These are phyloP conservation scores for Bombus terrestris DNA, from an alignment of 1,140 invertebrate genomes.

Conservation along the genomic window DNA sequence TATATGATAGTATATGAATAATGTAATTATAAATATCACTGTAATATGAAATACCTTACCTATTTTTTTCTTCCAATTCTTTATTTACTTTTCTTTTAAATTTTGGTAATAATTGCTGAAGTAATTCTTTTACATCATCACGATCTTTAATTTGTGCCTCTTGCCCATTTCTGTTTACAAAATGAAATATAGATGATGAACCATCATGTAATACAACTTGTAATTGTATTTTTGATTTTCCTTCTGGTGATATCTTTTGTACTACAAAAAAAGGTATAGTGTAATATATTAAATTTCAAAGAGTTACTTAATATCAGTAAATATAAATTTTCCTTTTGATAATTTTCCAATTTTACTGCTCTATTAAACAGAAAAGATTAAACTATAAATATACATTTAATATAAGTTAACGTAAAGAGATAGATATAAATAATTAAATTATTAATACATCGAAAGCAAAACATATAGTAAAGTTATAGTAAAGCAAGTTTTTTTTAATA, in stretches of 20 bases:
- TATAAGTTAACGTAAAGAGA: constrained; percentile 1
- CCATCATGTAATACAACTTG: constrained; percentile 98
- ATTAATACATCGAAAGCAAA: constrained; percentile 10
- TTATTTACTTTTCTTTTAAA: constrained; percentile 97
- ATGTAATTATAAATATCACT: neutral
- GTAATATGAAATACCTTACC: constrained; percentile 66
- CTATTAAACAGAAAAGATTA: neutral
- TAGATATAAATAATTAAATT: constrained; percentile 6
- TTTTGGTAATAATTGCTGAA: constrained; percentile 96
- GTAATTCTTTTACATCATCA: constrained; percentile 95
- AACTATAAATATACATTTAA: constrained; percentile 8
- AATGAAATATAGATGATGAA: constrained; percentile 98
- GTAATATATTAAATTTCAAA: constrained; percentile 2
- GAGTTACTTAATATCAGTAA: neutral
- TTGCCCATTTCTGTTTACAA: constrained; percentile 93
- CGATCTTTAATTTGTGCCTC: constrained; percentile 94
- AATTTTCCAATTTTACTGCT: neutral
- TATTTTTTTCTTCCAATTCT: constrained; percentile 95
- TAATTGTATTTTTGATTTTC: constrained; percentile 99
- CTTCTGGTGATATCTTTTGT: constrained; percentile 99
- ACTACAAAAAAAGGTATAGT: constrained; percentile 84
- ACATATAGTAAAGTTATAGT: constrained; percentile 41
- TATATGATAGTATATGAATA: neutral
- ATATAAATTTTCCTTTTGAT: neutral
- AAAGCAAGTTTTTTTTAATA: constrained; percentile 32